Conservation (phyloP, 1,140 invertebrate species). For the Ooceraea biroi region DNA sequence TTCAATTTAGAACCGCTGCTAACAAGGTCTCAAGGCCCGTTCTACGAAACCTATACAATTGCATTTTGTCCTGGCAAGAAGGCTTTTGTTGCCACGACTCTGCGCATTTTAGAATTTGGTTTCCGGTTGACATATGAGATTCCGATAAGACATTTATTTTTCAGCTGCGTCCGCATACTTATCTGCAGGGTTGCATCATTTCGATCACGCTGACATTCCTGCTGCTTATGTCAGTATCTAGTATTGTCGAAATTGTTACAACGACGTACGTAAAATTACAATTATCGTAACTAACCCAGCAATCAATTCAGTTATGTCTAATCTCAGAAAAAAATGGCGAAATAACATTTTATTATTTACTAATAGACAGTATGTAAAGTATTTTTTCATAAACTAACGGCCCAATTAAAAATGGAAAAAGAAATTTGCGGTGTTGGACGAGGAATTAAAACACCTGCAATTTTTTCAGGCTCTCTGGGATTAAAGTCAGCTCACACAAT, state of each 20-base stretch:
- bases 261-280: constrained; percentile 13
- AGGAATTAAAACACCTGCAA: constrained; percentile 20
- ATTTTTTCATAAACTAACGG: neutral
- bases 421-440: neutral
- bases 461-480: constrained; percentile 33
- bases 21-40: constrained; percentile 54
- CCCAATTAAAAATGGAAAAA: neutral
- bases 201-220: constrained; percentile 1
- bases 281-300: constrained; percentile 15
- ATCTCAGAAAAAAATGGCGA: too few species aligned
- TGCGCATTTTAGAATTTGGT: constrained; percentile 45
- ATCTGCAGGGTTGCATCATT: constrained; percentile 5
- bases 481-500: constrained; percentile 39
- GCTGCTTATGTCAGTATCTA: neutral
- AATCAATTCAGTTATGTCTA: too few species aligned
- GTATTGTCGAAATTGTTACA: neutral
- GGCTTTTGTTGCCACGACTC: constrained; percentile 42
- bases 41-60: constrained; percentile 51
- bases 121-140: constrained; percentile 18
- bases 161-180: constrained; percentile 18
- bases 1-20: constrained; percentile 60
- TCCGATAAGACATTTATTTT: constrained; percentile 48
- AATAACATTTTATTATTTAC: too few species aligned
- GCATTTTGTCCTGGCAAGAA: constrained; percentile 25
- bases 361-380: neutral